Percentiles rank a stretch among this genome's conserved stretches.
These are phyloP conservation scores for Thymelicus sylvestris DNA, from an alignment of 2,888 invertebrate genomes.

Conservation along the genomic window DNA sequence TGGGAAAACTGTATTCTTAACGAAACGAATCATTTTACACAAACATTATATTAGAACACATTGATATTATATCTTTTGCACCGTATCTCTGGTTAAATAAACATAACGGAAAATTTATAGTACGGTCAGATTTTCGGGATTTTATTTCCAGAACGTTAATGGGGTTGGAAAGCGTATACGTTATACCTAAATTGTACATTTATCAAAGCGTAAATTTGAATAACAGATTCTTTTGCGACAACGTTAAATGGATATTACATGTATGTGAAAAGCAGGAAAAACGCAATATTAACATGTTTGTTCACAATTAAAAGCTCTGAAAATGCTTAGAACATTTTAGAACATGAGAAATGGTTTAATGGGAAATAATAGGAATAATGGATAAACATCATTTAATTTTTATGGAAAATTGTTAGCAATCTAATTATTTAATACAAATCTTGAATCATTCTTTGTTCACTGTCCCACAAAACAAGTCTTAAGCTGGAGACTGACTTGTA, in stretches of 20 bases:
- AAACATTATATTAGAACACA: background rate
- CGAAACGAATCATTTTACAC: background rate
- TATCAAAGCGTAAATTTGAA: slow-evolving; percentile 31
- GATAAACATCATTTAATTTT: background rate
- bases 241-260: slow-evolving; percentile 25
- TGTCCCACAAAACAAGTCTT: background rate
- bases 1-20: background rate
- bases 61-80: background rate
- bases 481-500: background rate
- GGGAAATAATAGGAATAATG: background rate
- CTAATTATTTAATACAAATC: too few species aligned
- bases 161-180: slow-evolving; percentile 20
- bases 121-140: slow-evolving; percentile 22
- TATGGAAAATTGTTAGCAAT: too few species aligned
- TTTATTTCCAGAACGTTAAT: slow-evolving; percentile 22
- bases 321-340: background rate
- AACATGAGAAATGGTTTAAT: background rate
- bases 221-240: slow-evolving; percentile 31
- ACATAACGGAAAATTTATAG: slow-evolving; percentile 25
- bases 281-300: background rate
- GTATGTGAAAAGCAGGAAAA: slow-evolving; percentile 12
- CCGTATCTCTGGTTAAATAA: slow-evolving; percentile 17
- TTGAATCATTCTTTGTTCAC: background rate
- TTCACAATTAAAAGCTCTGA: slow-evolving; percentile 1
- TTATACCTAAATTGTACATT: slow-evolving; percentile 17